phyloP scores from a whole-genome alignment of 2,113 vertebrate species.

The Fulica atra region DNA sequence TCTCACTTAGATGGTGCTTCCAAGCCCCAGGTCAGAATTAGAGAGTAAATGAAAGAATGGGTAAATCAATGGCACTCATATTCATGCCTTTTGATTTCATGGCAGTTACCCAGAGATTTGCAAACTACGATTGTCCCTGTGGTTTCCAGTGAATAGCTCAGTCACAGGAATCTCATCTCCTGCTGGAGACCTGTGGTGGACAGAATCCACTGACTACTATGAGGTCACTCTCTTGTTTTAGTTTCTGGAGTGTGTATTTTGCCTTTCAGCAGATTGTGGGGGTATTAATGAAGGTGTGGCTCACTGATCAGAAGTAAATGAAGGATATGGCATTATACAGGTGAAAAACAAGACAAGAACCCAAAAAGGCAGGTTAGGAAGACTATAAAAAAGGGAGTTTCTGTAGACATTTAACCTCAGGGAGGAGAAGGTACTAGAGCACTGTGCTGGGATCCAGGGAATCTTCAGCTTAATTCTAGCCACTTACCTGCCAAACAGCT shows the following conservation, averaged over 20 bases:
- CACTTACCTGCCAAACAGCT: neutral
- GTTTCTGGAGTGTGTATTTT: neutral
- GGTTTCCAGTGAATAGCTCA: neutral
- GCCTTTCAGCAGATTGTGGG: neutral
- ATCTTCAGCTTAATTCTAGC: neutral
- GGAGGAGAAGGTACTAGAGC: neutral
- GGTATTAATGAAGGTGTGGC: neutral
- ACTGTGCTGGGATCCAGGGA: neutral
- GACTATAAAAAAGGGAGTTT: neutral
- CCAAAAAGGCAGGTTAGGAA: neutral
- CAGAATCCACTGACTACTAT: neutral
- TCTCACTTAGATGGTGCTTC: neutral
- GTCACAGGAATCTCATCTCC: neutral
- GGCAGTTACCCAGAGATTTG: neutral
- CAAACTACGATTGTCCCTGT: neutral
- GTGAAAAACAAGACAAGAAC: neutral
- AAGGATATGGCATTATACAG: neutral
- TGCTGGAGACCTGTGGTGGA: neutral
- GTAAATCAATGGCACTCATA: neutral
- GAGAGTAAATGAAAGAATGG: neutral
- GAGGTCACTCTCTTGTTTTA: neutral
- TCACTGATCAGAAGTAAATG: neutral
- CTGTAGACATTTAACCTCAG: neutral
- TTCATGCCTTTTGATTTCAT: neutral
- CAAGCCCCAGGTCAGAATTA: neutral